Conservation (phyloP, 2,888 invertebrate genomes). For the Pinctada fucata region DNA sequence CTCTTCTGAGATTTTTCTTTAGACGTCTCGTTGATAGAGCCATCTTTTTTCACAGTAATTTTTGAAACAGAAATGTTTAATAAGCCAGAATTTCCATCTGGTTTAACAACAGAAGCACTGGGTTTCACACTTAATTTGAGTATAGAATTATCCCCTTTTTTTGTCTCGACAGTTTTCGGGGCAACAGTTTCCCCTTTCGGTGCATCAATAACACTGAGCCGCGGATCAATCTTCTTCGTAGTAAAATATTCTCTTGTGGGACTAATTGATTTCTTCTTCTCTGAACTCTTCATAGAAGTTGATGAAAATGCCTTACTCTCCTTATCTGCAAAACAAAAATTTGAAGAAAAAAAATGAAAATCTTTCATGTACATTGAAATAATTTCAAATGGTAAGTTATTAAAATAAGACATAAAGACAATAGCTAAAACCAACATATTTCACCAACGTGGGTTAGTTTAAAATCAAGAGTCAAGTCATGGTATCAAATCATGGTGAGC, state of each 20-base stretch:
- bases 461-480: too few relatives aligned
- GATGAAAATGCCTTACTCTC: neutral
- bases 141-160: neutral
- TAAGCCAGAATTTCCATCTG: neutral
- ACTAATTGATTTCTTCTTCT: neutral
- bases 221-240: neutral
- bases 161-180: neutral
- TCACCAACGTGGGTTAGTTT: neutral
- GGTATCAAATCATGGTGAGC: too few relatives aligned
- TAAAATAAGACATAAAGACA: neutral
- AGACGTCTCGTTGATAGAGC: neutral
- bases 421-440: neutral
- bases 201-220: constrained; percentile 9
- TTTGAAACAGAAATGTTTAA: neutral
- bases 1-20: neutral
- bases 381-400: neutral
- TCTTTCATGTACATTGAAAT: neutral
- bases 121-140: neutral
- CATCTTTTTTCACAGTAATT: constrained; percentile 3
- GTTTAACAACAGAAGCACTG: neutral
- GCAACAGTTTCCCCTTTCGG: constrained; percentile 10
- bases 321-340: constrained; percentile 10
- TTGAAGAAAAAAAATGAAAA: neutral
- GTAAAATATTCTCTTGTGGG: constrained; percentile 1
- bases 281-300: neutral